These are phyloP conservation scores for Orchestes rusci DNA, from an alignment of 2,888 invertebrate genomes.

Conservation along the genomic window DNA sequence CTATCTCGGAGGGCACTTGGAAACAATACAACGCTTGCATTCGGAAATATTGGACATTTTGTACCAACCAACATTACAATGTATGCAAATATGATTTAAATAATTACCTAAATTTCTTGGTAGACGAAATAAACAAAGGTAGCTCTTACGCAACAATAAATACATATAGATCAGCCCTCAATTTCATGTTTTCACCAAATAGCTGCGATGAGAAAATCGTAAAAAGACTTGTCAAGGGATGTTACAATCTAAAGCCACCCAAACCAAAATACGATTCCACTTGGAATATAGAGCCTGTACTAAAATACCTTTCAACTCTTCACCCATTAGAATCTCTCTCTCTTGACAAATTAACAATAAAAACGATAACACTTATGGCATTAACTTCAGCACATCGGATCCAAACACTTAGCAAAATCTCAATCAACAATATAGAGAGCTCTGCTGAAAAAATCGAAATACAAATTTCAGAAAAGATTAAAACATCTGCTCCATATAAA, in stretches of 20 bases:
- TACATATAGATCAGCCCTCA: slow-evolving; percentile 7
- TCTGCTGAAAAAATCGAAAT: slow-evolving; percentile 4
- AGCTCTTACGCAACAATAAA: slow-evolving; percentile 15
- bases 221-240: slow-evolving; percentile 11
- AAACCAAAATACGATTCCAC: slow-evolving; percentile 12
- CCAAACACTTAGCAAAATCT: slow-evolving; percentile 2
- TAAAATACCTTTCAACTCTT: background rate
- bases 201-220: slow-evolving; percentile 4
- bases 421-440: background rate
- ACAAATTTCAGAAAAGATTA: slow-evolving; percentile 1
- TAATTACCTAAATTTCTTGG: slow-evolving; percentile 11
- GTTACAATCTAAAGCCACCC: slow-evolving; percentile 11
- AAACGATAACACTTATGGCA: background rate
- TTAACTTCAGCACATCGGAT: slow-evolving; percentile 1
- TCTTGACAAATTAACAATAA: slow-evolving; percentile 1
- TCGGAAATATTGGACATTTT: slow-evolving; percentile 11
- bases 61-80: slow-evolving; percentile 2
- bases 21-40: slow-evolving; percentile 13
- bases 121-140: slow-evolving; percentile 1
- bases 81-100: slow-evolving; percentile 5
- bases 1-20: background rate
- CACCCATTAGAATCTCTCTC: background rate
- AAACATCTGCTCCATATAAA: background rate
- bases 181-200: slow-evolving; percentile 6
- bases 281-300: slow-evolving; percentile 8